Conservation (phyloP, 2,888 invertebrate species). For the Camponotus fellah region DNA sequence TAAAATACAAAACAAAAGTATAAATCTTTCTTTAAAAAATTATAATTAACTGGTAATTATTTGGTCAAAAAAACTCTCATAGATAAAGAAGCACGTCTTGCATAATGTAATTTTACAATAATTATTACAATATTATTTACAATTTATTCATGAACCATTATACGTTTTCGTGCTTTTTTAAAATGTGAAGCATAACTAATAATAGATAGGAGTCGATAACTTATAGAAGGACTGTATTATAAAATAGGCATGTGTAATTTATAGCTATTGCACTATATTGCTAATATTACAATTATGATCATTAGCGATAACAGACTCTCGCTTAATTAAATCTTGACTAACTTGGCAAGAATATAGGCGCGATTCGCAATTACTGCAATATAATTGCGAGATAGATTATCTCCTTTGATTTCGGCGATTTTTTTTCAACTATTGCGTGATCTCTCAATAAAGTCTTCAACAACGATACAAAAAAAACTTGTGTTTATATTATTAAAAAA, state of each 20-base stretch:
- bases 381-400: constrained; percentile 8
- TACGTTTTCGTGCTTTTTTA: not conserved
- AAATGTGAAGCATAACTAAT: not conserved
- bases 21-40: not conserved
- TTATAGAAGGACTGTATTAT: not conserved
- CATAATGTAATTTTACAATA: not conserved
- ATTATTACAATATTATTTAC: no score
- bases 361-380: not conserved
- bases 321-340: constrained; percentile 44
- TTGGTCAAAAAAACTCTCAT: not conserved
- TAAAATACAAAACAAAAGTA: no score
- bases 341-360: constrained; percentile 10
- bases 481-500: not conserved
- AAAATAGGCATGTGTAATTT: not conserved
- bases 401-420: constrained; percentile 1
- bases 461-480: not conserved
- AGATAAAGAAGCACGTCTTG: not conserved
- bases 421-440: not conserved
- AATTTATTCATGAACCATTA: not conserved
- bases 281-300: constrained; percentile 34
- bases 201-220: not conserved
- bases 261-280: not conserved
- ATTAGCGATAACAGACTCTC: constrained; percentile 11
- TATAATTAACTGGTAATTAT: not conserved
- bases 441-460: not conserved